Evolutionary conservation across 2,888 invertebrate species (phyloP), one percentile per base, ranked within the genome.

Genomic region (Synanthedon andrenaeformis): DNA sequence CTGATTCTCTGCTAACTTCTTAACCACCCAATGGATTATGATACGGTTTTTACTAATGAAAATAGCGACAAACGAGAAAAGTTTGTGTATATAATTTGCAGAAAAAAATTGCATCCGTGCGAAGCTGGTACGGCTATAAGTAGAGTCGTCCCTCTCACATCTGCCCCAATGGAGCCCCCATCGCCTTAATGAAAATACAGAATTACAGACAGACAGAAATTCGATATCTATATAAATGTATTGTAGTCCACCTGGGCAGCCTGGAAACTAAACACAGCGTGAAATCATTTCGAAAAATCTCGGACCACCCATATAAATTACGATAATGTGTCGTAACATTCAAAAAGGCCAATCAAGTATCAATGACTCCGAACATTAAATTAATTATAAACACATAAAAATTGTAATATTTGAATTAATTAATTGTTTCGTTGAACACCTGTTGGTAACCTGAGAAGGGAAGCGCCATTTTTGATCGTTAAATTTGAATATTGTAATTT

Each of bases 361-460:
- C 45, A 45, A 42, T 42, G 45, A n/a, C 51, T 59, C 52, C 54
- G 59, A 57, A 59, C 55, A 55, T 58, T 54, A 59, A 64, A 55
- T 58, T 66, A 65, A 59, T 60, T 64, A 59, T 58, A 53, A 61
- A 61, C 55, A 54, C 53, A 59, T 58, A 60, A 53, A 59, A 52
- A 55, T 57, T 61, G 61, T 59, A 59, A 57, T 59, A 63, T 61
- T 54, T 53, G 58, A 67, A 70, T 66, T 35, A 35, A 45, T 45
- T 45, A 45, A 13, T 61, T 56, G 62, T 59, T 65, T 59, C 54
- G 50, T 13, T 54, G 65, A 62, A 72, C 76, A 77, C 76, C 76
- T 77, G 76, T 66, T 57, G 52, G 77, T 63, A 72, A 79, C 56
- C 3, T 51, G 72, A 79, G 60, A 69, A 64, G 53, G 41, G 23